A percentile compares a stretch with the other conserved stretches of the same genome.
Conservation (phyloP, 2,888 invertebrate genomes). For the Cheilosia grossa region DNA sequence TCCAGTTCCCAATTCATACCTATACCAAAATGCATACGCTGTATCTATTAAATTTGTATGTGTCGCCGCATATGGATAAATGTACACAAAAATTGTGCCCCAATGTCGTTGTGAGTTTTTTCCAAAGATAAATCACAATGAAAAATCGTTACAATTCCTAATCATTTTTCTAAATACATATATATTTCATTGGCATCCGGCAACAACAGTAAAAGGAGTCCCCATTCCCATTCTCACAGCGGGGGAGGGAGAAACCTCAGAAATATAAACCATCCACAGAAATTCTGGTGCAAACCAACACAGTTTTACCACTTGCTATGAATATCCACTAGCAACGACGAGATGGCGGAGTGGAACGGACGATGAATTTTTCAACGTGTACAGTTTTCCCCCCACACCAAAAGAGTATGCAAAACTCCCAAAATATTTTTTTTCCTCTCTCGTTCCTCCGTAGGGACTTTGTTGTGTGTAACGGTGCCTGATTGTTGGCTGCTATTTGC, state of each 20-base stretch:
- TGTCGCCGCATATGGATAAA: not conserved
- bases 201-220: conserved; percentile 4
- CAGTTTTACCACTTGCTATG: conserved; percentile 26
- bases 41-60: conserved; percentile 18
- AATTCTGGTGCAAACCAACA: not conserved
- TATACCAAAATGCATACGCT: not conserved
- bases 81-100: not conserved
- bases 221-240: not conserved
- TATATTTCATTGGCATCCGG: conserved; percentile 61
- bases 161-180: conserved; percentile 52
- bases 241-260: not conserved
- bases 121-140: conserved; percentile 30
- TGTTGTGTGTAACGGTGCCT: conserved; percentile 42
- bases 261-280: conserved; percentile 22
- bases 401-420: not conserved
- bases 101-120: not conserved
- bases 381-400: conserved; percentile 3
- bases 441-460: conserved; percentile 6
- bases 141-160: conserved; percentile 54
- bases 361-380: conserved; percentile 11
- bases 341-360: not conserved
- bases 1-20: not conserved
- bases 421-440: not conserved
- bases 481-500: conserved; percentile 65
- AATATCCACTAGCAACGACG: not conserved